Base-by-base conservation (phyloP, 2,888 invertebrate genomes). In the Pocota personata region DNA sequence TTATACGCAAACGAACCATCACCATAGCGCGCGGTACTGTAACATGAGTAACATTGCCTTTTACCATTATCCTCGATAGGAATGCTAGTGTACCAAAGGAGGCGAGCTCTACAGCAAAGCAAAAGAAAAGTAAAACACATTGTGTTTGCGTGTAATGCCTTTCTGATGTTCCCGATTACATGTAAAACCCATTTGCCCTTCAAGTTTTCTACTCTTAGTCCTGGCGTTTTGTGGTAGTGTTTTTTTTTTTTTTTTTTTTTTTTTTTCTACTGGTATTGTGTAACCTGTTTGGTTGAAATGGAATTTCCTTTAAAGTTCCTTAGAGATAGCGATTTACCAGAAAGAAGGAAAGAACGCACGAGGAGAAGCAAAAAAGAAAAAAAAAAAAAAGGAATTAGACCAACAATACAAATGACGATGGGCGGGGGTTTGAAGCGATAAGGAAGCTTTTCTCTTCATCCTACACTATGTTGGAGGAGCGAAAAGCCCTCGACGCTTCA, bases 401-500 rank as follows among this genome's bases (percentile, higher is more conserved):
- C 52, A 62, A 83, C 72, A 72, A 78, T 69, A 79, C 67, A 78
- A 82, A 82, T 82, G 64, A 57, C 24, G 66, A 37, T 24, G 27
- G 16, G 16, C 16, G 60, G 48, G 19, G 48, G 52, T 24, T 52
- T 10, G 66, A 37, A 60, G 40, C 52, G 78, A 82, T 77, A 82
- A 75, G 58, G 57, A 52, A 76, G 75, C 60, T 83, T 78, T 73
- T 67, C 60, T 58, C 67, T 78, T 69, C 48, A 60, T 55, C 40
- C 77, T 52, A 58, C 10, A 57, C 50, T 46, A 52, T 69, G 27
- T 35, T 40, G 76, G 48, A 80, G 69, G 84, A 80, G 75, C 43
- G 80, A 84, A 84, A 84, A 84, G 80, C 69, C 84, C 75, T 84
- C 66, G 46, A 75, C 75, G 84, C 84, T 80, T 84, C 84, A 84